Percentiles rank a stretch among this genome's conserved stretches.
Evolutionary conservation across 2,113 vertebrate genomes (phyloP).

Genomic region (Gavialis gangeticus): DNA sequence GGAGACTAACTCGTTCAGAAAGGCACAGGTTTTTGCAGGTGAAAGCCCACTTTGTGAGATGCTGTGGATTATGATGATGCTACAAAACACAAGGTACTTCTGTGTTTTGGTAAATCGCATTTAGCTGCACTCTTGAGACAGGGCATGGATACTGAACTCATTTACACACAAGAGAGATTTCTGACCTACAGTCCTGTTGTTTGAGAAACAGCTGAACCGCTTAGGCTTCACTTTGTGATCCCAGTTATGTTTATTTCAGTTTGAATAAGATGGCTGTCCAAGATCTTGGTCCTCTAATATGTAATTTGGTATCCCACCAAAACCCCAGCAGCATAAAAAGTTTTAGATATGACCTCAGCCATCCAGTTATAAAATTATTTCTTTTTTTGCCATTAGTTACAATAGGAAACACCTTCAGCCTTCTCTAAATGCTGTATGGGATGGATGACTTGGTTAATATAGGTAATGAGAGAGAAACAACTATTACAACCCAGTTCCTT

Average conservation of each 20-base stretch:
- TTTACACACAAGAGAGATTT: fast-evolving
- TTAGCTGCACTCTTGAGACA: background rate
- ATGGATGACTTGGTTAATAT: no score
- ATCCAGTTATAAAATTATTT: fast-evolving
- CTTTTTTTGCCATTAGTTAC: background rate
- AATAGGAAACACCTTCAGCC: background rate
- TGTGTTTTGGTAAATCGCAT: background rate
- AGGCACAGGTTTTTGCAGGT: no score
- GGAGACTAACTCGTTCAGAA: no score
- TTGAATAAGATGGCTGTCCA: background rate
- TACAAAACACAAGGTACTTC: background rate
- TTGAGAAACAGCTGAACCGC: background rate
- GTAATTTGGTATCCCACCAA: fast-evolving
- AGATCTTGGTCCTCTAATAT: fast-evolving
- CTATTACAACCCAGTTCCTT: background rate
- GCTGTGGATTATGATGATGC: background rate
- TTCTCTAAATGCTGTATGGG: fast-evolving
- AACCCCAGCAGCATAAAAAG: background rate
- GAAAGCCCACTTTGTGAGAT: no score
- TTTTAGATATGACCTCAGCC: fast-evolving
- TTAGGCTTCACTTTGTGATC: background rate
- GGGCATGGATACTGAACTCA: background rate
- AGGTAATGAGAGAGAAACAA: no score
- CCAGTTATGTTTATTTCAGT: no score
- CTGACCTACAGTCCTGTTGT: background rate